Conservation (phyloP, 2,797 vertebrate species). For the Gobio occitaniae region DNA sequence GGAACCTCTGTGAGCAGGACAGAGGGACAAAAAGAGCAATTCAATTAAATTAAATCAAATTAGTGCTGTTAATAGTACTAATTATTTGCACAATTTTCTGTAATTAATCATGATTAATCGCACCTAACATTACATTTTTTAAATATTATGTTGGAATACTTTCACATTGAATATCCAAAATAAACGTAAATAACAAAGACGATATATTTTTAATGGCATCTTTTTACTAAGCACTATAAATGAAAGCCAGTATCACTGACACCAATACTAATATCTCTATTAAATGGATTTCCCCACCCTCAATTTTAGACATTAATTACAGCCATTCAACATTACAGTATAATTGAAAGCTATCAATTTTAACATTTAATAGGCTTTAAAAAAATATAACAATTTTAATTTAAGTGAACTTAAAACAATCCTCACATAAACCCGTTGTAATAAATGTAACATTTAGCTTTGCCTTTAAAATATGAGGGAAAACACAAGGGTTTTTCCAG, state of each 20-base stretch:
- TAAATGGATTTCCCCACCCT: no score
- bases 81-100: neutral
- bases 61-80: neutral
- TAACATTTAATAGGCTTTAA: neutral
- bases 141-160: neutral
- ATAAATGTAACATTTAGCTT: no score
- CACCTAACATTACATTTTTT: neutral
- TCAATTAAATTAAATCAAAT: neutral
- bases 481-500: no score
- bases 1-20: slow-evolving; percentile 85
- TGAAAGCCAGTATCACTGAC: no score
- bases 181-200: no score
- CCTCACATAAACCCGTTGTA: no score
- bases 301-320: neutral
- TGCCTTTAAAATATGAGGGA: no score
- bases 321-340: neutral
- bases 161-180: neutral
- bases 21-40: neutral
- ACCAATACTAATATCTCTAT: no score
- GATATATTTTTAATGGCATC: no score
- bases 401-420: neutral
- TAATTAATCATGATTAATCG: neutral
- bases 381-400: no score
- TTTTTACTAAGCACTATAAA: no score
- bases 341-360: neutral